These are phyloP conservation scores for Patella ulyssiponensis DNA, from an alignment of 2,888 invertebrate genomes.

Conservation along the genomic window DNA sequence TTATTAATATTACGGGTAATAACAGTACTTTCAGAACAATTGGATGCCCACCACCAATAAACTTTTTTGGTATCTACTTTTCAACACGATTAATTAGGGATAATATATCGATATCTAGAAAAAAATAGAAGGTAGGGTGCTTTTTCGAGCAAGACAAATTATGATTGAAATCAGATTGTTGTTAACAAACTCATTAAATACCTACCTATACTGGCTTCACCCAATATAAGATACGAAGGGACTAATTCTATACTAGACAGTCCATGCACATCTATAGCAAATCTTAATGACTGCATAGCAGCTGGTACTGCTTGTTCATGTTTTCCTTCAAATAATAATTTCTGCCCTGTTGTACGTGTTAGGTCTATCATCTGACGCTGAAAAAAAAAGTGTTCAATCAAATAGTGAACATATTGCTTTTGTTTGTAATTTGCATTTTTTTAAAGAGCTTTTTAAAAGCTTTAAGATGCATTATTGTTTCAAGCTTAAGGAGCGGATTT, in stretches of 20 bases:
- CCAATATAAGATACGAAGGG: slow-evolving; percentile 72
- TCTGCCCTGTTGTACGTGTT: slow-evolving; percentile 71
- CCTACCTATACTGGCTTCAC: slow-evolving; percentile 72
- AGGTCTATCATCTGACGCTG: slow-evolving; percentile 70
- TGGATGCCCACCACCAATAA: too few species aligned
- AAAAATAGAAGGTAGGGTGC: too few species aligned
- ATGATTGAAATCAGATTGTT: neutral
- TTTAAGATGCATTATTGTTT: neutral
- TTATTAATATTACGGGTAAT: too few species aligned
- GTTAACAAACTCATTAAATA: neutral
- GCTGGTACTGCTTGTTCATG: slow-evolving; percentile 73
- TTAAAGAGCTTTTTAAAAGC: neutral
- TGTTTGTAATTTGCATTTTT: neutral
- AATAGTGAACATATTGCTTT: neutral
- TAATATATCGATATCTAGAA: neutral
- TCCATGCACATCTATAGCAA: slow-evolving; percentile 71
- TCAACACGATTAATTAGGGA: neutral
- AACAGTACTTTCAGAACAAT: too few species aligned
- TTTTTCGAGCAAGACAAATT: neutral
- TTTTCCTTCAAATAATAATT: slow-evolving; percentile 71
- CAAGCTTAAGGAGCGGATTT: neutral
- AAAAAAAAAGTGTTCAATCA: neutral
- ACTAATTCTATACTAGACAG: slow-evolving; percentile 72
- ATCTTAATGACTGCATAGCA: slow-evolving; percentile 71
- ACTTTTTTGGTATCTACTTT: neutral